Conservation (phyloP, 2,113 vertebrate species). For the Aptenodytes patagonicus region DNA sequence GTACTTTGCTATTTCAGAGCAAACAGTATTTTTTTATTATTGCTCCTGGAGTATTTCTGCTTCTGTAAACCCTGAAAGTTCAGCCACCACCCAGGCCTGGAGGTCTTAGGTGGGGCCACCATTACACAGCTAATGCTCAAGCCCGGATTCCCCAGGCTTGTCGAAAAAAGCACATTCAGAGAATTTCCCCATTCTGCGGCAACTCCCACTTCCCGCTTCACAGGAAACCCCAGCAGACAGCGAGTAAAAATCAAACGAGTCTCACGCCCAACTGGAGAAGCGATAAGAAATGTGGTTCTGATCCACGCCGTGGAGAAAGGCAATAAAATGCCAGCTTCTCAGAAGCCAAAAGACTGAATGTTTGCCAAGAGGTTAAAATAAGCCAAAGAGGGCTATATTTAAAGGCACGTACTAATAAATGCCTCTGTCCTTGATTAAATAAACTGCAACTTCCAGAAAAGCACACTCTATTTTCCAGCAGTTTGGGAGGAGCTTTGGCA, state of each 20-base stretch:
- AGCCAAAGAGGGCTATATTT: neutral
- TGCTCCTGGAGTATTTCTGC: neutral
- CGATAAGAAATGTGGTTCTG: slow-evolving; percentile 39
- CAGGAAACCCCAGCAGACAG: slow-evolving; percentile 15
- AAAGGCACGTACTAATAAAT: neutral
- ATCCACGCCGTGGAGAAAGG: neutral
- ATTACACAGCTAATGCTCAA: neutral
- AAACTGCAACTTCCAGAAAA: slow-evolving; percentile 1
- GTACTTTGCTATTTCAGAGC: neutral
- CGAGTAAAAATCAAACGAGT: neutral
- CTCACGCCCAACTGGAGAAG: slow-evolving; percentile 1
- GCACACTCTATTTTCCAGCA: neutral
- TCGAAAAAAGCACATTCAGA: neutral
- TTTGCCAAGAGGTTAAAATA: slow-evolving; percentile 47
- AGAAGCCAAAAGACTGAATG: neutral
- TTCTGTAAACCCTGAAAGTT: neutral
- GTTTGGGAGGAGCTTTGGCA: neutral
- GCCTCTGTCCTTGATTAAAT: slow-evolving; percentile 2
- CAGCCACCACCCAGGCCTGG: neutral
- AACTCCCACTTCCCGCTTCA: slow-evolving; percentile 31
- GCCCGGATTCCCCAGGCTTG: neutral
- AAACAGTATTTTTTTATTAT: neutral
- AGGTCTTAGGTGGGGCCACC: neutral
- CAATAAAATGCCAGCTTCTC: neutral
- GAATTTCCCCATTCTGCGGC: neutral